These are phyloP conservation scores for Nephrotoma appendiculata DNA, from an alignment of 2,888 invertebrate genomes.

Conservation along the genomic window DNA sequence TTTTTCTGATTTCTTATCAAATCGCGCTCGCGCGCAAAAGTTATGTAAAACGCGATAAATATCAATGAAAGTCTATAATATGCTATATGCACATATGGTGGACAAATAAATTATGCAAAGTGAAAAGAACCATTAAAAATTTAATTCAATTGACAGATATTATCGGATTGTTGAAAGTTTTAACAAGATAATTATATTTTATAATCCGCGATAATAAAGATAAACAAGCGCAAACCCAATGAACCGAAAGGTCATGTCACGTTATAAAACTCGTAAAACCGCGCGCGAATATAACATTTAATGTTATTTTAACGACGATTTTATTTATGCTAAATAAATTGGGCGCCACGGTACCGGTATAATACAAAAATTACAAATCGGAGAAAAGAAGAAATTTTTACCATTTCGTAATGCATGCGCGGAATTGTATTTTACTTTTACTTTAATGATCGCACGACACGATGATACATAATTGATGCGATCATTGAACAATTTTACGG, in stretches of 20 bases:
- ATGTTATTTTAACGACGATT: not conserved
- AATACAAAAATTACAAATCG: not conserved
- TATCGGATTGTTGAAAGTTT: not conserved
- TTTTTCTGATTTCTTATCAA: not conserved
- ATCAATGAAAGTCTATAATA: not conserved
- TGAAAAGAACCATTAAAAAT: not conserved
- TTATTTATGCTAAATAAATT: not conserved
- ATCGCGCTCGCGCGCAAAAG: not conserved
- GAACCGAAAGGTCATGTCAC: not conserved
- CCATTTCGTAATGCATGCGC: not conserved
- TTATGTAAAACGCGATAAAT: not conserved
- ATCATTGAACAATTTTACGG: not conserved
- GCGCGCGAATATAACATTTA: too few species aligned
- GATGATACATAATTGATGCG: not conserved
- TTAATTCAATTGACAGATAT: not conserved
- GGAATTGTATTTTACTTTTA: not conserved
- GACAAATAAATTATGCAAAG: not conserved
- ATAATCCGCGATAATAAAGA: not conserved
- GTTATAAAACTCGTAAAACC: not conserved
- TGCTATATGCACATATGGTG: too few species aligned
- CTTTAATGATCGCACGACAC: not conserved
- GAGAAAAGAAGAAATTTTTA: not conserved
- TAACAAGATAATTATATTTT: not conserved
- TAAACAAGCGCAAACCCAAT: not conserved
- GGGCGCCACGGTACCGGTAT: not conserved